phyloP scores from a whole-genome alignment of 1,140 invertebrate species.

The Battus philenor region DNA sequence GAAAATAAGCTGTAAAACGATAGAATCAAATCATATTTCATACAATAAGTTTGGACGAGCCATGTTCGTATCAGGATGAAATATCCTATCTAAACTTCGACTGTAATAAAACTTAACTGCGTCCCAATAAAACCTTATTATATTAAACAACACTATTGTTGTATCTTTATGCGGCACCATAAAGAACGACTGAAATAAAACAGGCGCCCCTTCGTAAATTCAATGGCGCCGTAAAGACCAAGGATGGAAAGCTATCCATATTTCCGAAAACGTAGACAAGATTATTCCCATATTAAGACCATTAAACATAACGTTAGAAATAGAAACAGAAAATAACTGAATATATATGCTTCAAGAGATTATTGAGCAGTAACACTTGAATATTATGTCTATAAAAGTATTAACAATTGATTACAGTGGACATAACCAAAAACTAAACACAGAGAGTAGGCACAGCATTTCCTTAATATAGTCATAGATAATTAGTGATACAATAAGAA shows the following conservation, averaged over 20 bases:
- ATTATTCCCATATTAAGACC: not conserved
- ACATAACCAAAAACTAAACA: too few relatives aligned
- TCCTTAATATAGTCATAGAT: too few relatives aligned
- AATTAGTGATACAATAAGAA: too few relatives aligned
- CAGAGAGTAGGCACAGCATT: too few relatives aligned
- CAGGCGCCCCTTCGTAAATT: not conserved
- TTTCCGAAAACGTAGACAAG: not conserved
- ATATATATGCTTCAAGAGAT: too few relatives aligned
- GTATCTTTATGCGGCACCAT: constrained; percentile 7
- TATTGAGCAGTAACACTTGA: too few relatives aligned
- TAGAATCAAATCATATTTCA: too few relatives aligned
- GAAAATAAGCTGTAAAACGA: too few relatives aligned
- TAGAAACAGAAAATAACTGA: not conserved
- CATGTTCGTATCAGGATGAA: not conserved
- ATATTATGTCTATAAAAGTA: too few relatives aligned
- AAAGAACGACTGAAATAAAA: constrained; percentile 13
- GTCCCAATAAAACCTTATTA: constrained; percentile 8
- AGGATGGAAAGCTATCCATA: not conserved
- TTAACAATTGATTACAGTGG: too few relatives aligned
- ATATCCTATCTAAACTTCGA: not conserved
- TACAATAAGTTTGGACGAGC: too few relatives aligned
- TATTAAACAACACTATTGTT: constrained; percentile 16
- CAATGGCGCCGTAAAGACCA: constrained; percentile 8
- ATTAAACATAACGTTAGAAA: not conserved
- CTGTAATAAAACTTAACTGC: constrained; percentile 9